Evolutionary conservation across 2,113 vertebrate genomes (phyloP).

Genomic region (Cyanoderma ruficeps): DNA sequence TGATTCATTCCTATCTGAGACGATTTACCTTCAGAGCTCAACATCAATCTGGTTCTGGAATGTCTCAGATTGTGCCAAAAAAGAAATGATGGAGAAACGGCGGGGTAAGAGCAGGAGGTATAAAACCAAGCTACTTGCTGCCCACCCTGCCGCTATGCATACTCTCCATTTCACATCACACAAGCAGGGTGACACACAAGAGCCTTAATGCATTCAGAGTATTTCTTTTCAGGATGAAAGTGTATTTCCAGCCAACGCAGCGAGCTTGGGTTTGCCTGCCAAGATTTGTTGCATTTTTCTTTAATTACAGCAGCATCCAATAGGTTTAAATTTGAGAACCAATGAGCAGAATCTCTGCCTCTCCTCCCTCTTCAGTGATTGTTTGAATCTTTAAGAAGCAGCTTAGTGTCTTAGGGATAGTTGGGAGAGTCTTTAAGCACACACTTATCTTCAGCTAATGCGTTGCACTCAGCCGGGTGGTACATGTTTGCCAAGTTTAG

Average conservation of each 20-base stretch:
- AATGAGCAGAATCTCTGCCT: neutral
- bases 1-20: neutral
- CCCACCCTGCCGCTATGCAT: fast-evolving
- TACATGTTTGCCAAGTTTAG: neutral
- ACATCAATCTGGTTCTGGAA: neutral
- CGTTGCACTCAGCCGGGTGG: neutral
- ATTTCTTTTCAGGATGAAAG: neutral
- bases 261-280: neutral
- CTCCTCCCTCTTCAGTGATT: neutral
- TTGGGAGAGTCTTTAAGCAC: neutral
- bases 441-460: neutral
- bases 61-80: neutral
- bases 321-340: constrained; percentile 19
- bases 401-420: neutral
- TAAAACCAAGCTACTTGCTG: neutral
- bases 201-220: neutral
- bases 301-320: constrained; percentile 20
- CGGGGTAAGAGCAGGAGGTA: fast-evolving
- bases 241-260: neutral
- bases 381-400: neutral
- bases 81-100: neutral
- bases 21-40: neutral
- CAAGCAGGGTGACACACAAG: neutral
- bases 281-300: constrained; percentile 16
- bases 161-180: neutral